Conservation (phyloP, 2,888 invertebrate genomes). For the Eutolmus rufibarbis region DNA sequence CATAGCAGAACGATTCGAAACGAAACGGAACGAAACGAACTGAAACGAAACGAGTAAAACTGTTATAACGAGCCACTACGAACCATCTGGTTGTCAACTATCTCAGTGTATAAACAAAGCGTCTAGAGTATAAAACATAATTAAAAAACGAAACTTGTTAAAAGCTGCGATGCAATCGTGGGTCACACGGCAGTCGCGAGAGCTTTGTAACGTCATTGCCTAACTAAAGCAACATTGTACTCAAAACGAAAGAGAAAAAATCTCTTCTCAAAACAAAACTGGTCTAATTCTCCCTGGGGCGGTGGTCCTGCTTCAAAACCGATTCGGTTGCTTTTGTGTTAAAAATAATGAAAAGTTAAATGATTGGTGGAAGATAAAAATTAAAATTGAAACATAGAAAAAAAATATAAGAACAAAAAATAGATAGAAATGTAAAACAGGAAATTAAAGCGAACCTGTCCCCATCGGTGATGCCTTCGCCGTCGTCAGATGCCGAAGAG, state of each 20-base stretch:
- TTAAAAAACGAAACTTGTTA: not conserved
- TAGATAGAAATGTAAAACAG: slow-evolving; percentile 8
- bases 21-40: not conserved
- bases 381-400: not conserved
- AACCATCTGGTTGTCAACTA: not conserved
- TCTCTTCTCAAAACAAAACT: not conserved
- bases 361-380: slow-evolving; percentile 2
- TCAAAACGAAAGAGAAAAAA: not conserved
- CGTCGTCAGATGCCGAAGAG: slow-evolving; percentile 93
- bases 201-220: not conserved
- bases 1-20: slow-evolving; percentile 13
- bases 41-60: not conserved
- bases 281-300: slow-evolving; percentile 27
- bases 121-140: not conserved
- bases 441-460: slow-evolving; percentile 73
- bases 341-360: slow-evolving; percentile 23
- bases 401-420: slow-evolving; percentile 12
- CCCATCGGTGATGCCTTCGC: slow-evolving; percentile 82
- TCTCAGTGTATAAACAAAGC: not conserved
- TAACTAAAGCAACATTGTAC: not conserved
- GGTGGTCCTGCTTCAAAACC: not conserved
- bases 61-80: slow-evolving; percentile 38
- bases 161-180: slow-evolving; percentile 30
- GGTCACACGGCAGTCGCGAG: not conserved
- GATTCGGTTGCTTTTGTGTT: slow-evolving; percentile 15